phyloP scores from a whole-genome alignment of 2,113 vertebrate genomes.

The Oncorhynchus gorbuscha region DNA sequence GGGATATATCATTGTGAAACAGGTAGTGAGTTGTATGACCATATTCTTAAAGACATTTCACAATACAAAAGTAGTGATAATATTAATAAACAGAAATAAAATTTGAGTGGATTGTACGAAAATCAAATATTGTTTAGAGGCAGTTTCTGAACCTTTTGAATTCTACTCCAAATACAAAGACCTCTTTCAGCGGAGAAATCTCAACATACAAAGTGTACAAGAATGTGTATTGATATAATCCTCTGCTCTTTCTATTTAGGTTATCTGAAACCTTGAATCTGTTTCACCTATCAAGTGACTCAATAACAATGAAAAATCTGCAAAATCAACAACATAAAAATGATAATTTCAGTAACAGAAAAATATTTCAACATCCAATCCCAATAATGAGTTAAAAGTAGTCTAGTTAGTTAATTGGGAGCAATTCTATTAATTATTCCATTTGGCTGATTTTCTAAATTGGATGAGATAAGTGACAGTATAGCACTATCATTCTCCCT shows the following conservation, averaged over 20 bases:
- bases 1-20: conserved; percentile 39
- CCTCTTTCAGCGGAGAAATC: background rate
- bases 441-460: background rate
- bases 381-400: background rate
- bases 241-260: background rate
- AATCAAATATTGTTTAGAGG: conserved; percentile 10
- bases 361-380: conserved; percentile 14
- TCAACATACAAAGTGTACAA: background rate
- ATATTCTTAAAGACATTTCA: conserved; percentile 47
- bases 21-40: conserved; percentile 46
- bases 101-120: conserved; percentile 39
- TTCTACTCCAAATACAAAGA: background rate
- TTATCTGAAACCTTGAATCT: background rate
- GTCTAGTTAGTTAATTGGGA: background rate
- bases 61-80: conserved; percentile 73
- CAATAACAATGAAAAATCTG: no score
- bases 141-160: background rate
- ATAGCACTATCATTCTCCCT: background rate
- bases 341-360: conserved; percentile 18
- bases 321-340: conserved; percentile 5
- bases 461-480: background rate
- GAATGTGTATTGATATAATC: background rate
- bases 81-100: conserved; percentile 51
- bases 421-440: background rate
- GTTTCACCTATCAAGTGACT: background rate